Evolutionary conservation across 92 coral and sea anemone species (phyloP).

Genomic region (Epizoanthus illoricatus): DNA sequence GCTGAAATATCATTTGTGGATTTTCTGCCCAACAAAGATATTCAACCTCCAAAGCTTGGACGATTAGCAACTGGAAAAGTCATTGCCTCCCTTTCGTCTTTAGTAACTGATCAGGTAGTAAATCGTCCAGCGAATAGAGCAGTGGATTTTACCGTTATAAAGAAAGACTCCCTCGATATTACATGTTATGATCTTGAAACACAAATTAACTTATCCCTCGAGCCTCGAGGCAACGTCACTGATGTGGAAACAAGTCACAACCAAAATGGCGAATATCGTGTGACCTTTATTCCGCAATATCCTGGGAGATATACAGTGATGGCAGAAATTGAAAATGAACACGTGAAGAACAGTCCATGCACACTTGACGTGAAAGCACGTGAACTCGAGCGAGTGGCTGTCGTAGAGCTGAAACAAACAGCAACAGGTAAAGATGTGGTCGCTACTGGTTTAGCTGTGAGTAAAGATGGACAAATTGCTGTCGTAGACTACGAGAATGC

Average conservation of each 20-base stretch:
- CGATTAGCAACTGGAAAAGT: not conserved
- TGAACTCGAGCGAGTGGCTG: not conserved
- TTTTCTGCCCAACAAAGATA: not conserved
- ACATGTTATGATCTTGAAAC: not conserved
- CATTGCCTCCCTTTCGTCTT: no score
- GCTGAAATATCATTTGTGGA: not conserved
- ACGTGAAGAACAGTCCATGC: not conserved
- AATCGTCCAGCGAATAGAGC: no score
- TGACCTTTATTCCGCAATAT: not conserved
- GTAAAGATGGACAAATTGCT: slow-evolving; percentile 49
- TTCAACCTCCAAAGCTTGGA: not conserved
- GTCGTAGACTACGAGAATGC: not conserved
- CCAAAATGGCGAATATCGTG: not conserved
- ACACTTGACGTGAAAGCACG: not conserved
- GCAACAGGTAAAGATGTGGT: slow-evolving; percentile 65
- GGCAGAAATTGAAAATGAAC: not conserved
- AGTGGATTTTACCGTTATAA: not conserved
- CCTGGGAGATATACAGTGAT: not conserved
- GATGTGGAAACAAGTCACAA: not conserved
- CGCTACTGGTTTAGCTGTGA: slow-evolving; percentile 59
- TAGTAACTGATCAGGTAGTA: no score
- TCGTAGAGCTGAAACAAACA: slow-evolving; percentile 50
- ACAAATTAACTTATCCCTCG: not conserved
- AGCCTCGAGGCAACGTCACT: not conserved
- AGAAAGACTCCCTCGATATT: not conserved